phyloP scores from a whole-genome alignment of 1,140 invertebrate genomes.

The Habropoda laboriosa region DNA sequence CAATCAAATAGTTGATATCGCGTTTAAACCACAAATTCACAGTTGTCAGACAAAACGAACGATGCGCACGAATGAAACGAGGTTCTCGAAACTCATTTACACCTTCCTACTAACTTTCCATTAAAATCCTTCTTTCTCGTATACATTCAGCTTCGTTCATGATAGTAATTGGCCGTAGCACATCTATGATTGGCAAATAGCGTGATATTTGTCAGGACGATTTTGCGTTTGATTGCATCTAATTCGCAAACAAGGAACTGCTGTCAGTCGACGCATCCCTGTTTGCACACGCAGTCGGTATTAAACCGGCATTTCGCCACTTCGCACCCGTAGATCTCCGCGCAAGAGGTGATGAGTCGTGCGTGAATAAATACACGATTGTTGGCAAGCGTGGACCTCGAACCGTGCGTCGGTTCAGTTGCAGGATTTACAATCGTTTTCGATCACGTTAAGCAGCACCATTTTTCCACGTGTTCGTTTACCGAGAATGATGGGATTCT shows the following conservation, averaged over 20 bases:
- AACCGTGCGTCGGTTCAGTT: neutral
- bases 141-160: neutral
- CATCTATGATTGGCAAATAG: conserved; percentile 73
- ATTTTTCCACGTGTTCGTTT: too few species aligned
- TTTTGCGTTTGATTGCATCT: conserved; percentile 77
- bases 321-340: conserved; percentile 42
- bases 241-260: conserved; percentile 72
- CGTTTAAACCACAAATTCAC: too few species aligned
- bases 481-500: too few species aligned
- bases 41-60: too few species aligned
- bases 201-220: conserved; percentile 68
- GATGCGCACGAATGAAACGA: too few species aligned
- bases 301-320: conserved; percentile 58
- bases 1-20: too few species aligned
- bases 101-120: neutral
- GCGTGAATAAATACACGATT: conserved; percentile 9
- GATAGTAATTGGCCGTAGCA: conserved; percentile 53
- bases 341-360: neutral
- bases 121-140: neutral
- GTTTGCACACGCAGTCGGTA: conserved; percentile 61
- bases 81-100: too few species aligned
- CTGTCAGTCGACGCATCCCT: conserved; percentile 44
- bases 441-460: too few species aligned
- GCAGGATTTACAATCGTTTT: neutral
- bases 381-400: neutral